Evolutionary conservation across 2,888 invertebrate species (phyloP), one percentile per base, ranked within the genome.

Genomic region (Ophion ellenae): DNA sequence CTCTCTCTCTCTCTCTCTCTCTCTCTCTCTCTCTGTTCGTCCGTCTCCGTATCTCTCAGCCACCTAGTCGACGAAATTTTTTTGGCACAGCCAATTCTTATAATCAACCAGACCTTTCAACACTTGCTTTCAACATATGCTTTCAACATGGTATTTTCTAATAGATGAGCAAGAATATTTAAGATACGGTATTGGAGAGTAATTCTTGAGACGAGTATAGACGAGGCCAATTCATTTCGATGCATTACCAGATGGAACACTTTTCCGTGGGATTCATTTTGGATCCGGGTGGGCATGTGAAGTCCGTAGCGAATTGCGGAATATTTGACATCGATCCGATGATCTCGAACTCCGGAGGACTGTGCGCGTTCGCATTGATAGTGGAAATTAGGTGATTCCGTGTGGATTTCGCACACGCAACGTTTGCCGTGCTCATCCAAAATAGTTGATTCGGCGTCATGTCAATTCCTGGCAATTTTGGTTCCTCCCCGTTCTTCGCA

Each of bases 311-410:
- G 89, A 96, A 96, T 85, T 95, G 95, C 24, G 95, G 94, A 90
- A 95, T 94, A 90, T 96, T 96, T 67, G 96, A 95, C 67, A 96
- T 93, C 0, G 96, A 96, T 2, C 96, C 96, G 17, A 95, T 93
- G 20, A 96, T 95, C 81, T 96, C 94, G 92, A 96, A 96, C 88
- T 94, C 94, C 64, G 96, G 96, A 0, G 97, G 97, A 61, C 97
- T 96, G 92, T 97, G 97, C 89, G 95, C 96, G n/a, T 97, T 98
- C 0, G 97, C 98, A 47, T 97, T 96, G 90, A 98, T 97, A 86
- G 97, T 95, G 90, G 97, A 95, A 93, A 97, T 97, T 87, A 98
- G 95, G 24, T 96, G 96, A 93, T 98, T 95, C 90, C 96, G 96
- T 24, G 91, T 89, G 89, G 95, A 94, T 76, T 95, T 95, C 69